Conservation (phyloP, 1,140 invertebrate genomes). For the Cyclina sinensis region DNA sequence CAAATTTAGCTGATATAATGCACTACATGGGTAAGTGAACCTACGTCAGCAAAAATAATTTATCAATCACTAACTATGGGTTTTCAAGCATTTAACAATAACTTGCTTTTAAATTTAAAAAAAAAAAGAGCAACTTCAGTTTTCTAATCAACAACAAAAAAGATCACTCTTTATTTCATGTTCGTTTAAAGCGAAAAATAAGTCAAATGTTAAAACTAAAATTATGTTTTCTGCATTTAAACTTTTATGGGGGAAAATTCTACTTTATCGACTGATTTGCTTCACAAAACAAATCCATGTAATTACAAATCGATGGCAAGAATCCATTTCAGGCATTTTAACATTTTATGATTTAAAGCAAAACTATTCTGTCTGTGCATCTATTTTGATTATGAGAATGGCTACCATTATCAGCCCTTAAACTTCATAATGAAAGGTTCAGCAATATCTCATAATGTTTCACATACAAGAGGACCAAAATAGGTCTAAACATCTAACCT, state of each 20-base stretch:
- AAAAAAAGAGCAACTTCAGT: neutral
- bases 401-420: too few relatives aligned
- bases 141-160: neutral
- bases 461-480: too few relatives aligned
- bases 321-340: too few relatives aligned
- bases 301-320: too few relatives aligned
- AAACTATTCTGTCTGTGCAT: too few relatives aligned
- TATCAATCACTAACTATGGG: neutral
- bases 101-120: slow-evolving; percentile 7
- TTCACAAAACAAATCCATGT: too few relatives aligned
- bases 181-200: neutral
- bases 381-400: too few relatives aligned
- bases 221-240: neutral
- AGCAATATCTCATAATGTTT: too few relatives aligned
- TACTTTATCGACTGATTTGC: too few relatives aligned
- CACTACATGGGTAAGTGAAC: slow-evolving; percentile 25
- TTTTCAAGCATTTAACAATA: slow-evolving; percentile 11
- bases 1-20: neutral
- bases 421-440: too few relatives aligned
- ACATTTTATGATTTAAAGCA: too few relatives aligned
- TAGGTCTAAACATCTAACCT: too few relatives aligned
- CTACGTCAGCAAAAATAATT: slow-evolving; percentile 30
- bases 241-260: neutral
- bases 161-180: neutral
- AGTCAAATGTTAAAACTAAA: neutral